Base-by-base conservation (phyloP, 2,797 vertebrate species). In the Crocidura indochinensis region DNA sequence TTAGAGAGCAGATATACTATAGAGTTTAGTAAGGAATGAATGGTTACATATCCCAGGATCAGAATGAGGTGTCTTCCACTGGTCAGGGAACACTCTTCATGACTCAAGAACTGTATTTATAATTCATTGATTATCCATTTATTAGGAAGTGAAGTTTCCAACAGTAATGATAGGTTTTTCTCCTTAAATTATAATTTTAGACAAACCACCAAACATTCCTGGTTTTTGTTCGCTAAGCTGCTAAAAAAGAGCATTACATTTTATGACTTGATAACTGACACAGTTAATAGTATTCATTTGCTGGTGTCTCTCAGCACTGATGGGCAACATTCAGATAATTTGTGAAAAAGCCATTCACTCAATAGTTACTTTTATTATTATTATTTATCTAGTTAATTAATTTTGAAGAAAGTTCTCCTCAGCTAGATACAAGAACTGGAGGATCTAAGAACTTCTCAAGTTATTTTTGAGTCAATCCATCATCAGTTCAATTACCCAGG, bases 271-370 rank as follows among this genome's bases (percentile, higher is more conserved):
- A 29, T 72, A 62, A 26, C 84, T 27, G 3, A 44, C 69, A 31
- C 19, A 19, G 71, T 56, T 71, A 0, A 73, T 29, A 85, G 79
- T 51, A 11, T 19, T 60, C 51, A 10, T 91, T 69, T 51, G 27
- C 2, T 76, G 20, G 60, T 92, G 86, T 73, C 29, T 53, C 0
- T 84, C 27, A 10, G 31, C 2, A 38, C 31, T 27, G 22, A 29
- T 26, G 31, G 49, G 10, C 56, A 94, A 93, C 86, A 80, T 88
- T 74, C 85, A 95, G 91, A 91, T 95, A 86, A 72, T 91, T 97
- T 95, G 46, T 96, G 86, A 96, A 89, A 91, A 60, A 80, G 31
- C 49, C 95, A 92, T 96, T 96, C 72, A 88, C 38, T 38, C 38
- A 38, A 2, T 38, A 38, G 38, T 38, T 38, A 38, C 75, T 96